Evolutionary conservation across 2,888 invertebrate species (phyloP).

Genomic region (Phaonia tiefii): DNA sequence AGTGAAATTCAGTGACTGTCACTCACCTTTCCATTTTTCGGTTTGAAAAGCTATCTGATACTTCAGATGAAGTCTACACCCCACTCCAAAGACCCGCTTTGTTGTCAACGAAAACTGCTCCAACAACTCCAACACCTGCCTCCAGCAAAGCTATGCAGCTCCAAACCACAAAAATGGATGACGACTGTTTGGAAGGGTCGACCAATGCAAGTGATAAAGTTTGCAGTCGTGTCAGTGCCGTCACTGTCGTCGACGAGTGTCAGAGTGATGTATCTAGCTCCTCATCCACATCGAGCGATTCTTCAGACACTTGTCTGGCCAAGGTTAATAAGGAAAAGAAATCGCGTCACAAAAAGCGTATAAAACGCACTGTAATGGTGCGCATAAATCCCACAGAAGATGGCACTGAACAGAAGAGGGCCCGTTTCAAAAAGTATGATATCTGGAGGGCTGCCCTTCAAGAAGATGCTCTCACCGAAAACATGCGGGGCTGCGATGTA

Average conservation of each 20-base stretch:
- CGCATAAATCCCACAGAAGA: conserved; percentile 71
- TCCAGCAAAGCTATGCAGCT: background rate
- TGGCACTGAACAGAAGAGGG: conserved; percentile 73
- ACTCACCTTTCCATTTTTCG: conserved; percentile 35
- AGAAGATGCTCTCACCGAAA: conserved; percentile 90
- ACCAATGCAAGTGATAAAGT: background rate
- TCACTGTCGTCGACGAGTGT: conserved; percentile 72
- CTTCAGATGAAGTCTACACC: conserved; percentile 78
- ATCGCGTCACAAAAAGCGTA: conserved; percentile 71
- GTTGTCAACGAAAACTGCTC: conserved; percentile 55
- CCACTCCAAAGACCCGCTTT: conserved; percentile 76
- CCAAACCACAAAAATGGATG: conserved; percentile 53
- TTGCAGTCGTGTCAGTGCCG: background rate
- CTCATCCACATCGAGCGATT: conserved; percentile 75
- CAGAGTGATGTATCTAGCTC: conserved; percentile 72
- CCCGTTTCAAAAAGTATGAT: conserved; percentile 86
- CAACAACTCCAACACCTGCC: conserved; percentile 26
- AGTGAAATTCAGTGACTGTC: conserved; percentile 17
- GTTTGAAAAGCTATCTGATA: conserved; percentile 74
- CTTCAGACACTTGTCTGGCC: conserved; percentile 76
- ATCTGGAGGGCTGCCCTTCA: conserved; percentile 88
- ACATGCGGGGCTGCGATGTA: conserved; percentile 89
- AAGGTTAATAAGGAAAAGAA: conserved; percentile 52
- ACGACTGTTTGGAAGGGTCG: conserved; percentile 45
- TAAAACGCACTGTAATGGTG: conserved; percentile 76